These are phyloP conservation scores for Mastigias papua DNA, from an alignment of 30 jellyfish, hydroid and myxozoan genomes.

Conservation along the genomic window DNA sequence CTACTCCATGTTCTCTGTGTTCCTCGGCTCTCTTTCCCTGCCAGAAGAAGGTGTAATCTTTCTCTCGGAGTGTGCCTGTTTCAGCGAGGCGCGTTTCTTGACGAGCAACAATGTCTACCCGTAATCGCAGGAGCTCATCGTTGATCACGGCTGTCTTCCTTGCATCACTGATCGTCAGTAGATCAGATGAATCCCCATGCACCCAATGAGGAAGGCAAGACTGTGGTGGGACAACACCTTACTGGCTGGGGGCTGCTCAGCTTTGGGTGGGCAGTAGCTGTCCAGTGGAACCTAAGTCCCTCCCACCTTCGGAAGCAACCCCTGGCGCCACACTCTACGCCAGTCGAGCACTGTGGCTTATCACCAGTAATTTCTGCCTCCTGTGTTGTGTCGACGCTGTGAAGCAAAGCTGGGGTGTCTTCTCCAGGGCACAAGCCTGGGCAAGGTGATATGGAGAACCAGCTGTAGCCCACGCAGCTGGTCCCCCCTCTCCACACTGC, in stretches of 20 bases:
- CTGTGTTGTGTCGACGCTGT: conserved; percentile 37
- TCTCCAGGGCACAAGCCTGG: conserved; percentile 59
- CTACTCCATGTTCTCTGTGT: conserved; percentile 14
- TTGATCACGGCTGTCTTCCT: conserved; percentile 7
- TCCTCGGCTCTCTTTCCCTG: background rate
- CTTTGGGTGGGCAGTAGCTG: conserved; percentile 24
- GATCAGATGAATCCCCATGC: background rate
- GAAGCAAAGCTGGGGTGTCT: conserved; percentile 21
- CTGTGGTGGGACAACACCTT: conserved; percentile 28
- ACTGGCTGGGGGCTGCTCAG: conserved; percentile 32
- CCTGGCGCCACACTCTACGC: conserved; percentile 22
- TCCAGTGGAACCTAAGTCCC: conserved; percentile 35
- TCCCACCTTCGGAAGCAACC: conserved; percentile 28
- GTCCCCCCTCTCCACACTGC: background rate
- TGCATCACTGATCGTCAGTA: background rate
- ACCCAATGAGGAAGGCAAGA: background rate
- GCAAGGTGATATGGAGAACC: background rate
- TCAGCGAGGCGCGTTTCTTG: conserved; percentile 43
- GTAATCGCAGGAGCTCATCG: background rate
- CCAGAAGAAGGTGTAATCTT: conserved; percentile 41
- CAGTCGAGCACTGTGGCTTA: conserved; percentile 23
- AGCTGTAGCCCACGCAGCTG: background rate
- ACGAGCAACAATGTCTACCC: conserved; percentile 15
- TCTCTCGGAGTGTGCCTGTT: conserved; percentile 11
- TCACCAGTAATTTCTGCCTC: conserved; percentile 29